Percentiles rank a stretch among this genome's conserved stretches.
Conservation (phyloP, 2,888 invertebrate species). For the Smittia sp. region DNA sequence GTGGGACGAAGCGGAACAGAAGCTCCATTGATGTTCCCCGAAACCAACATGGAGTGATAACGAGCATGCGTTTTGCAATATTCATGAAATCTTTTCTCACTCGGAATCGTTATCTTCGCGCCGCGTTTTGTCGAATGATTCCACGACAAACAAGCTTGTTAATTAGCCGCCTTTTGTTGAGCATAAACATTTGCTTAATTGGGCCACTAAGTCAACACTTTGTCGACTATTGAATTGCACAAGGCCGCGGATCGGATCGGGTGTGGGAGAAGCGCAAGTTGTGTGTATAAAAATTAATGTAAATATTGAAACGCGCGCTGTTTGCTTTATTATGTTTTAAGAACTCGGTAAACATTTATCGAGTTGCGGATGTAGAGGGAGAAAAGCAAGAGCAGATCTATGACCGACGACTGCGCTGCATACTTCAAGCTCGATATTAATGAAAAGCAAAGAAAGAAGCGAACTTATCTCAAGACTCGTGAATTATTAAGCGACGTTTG, state of each 20-base stretch:
- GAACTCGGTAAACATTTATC: conserved; percentile 36
- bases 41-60: conserved; percentile 35
- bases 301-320: conserved; percentile 6
- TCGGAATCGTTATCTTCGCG: conserved; percentile 4
- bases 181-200: conserved; percentile 23
- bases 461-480: neutral
- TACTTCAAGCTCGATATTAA: conserved; percentile 28
- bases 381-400: neutral
- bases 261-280: neutral
- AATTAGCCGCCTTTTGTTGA: conserved; percentile 8
- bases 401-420: neutral
- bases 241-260: neutral
- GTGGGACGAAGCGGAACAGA: neutral
- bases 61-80: conserved; percentile 40
- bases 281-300: conserved; percentile 16
- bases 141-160: neutral
- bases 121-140: neutral
- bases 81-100: conserved; percentile 27
- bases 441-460: conserved; percentile 32
- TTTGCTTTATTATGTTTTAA: conserved; percentile 39
- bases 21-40: neutral
- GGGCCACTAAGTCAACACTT: conserved; percentile 11
- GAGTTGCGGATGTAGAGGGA: neutral
- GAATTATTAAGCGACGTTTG: neutral
- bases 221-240: neutral